Evolutionary conservation across 1,140 invertebrate genomes (phyloP), one percentile per base, ranked within the genome.

Genomic region (Nautilus pompilius): DNA sequence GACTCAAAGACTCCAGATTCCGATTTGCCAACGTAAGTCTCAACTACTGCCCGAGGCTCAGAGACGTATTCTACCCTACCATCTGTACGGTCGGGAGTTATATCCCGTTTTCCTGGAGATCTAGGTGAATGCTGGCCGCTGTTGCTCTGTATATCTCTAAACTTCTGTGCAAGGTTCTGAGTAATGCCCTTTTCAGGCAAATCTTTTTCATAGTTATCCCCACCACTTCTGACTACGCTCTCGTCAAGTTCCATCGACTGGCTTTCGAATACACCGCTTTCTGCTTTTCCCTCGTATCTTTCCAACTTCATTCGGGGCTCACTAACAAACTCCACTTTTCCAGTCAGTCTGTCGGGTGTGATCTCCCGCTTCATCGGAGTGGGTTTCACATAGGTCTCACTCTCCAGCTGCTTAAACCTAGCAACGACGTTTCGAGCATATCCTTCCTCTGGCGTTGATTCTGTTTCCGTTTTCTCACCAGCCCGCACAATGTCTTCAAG

Each of bases 201-300:
- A 22, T 70, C 62, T 13, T 71, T 69, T 10, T 71, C 66, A 20
- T 41, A 5, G 6, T 60, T 46, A 45, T 29, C 55, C 10, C 73
- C 69, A 41, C 66, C 71, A n/a, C 69, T 68, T 34, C 62, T 68
- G 49, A 75, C 62, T 26, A 78, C 67, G 62, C 77, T 72, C 10
- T 62, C 56, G 34, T 66, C 57, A 10, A 63, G 36, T 1, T 55
- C 58, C 17, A 59, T 15, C 2, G 78, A 76, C 59, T 76, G 63
- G 60, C 71, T 78, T 53, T 80, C 78, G 62, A 75, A 80, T 8
- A 74, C 64, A 17, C 78, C 78, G 13, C 67, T 69, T 57, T 79
- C 76, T 2, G 68, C 34, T 41, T 75, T 69, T n/a, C 66, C 70
- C 53, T 74, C 69, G 45, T 73, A 72, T 15, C 62, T 68, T 56